Conservation (phyloP, 2,797 vertebrate genomes). For the Phalanger gymnotis region DNA sequence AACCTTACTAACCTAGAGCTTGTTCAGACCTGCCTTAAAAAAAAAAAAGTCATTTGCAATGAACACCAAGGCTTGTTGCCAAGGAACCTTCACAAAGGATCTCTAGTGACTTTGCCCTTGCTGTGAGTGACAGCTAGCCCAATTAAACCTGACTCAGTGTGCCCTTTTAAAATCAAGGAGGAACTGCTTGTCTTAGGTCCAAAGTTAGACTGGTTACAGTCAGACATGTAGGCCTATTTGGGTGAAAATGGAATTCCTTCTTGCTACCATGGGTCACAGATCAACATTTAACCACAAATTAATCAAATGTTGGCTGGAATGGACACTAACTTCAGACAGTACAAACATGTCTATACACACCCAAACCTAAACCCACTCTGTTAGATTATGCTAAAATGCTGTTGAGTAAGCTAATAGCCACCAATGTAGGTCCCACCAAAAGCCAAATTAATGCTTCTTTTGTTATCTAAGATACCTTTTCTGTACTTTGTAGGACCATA, state of each 20-base stretch:
- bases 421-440: neutral
- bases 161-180: neutral
- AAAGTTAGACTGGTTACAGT: neutral
- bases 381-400: neutral
- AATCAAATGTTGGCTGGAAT: neutral
- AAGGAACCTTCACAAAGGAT: neutral
- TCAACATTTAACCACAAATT: neutral
- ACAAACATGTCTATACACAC: neutral
- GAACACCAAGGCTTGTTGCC: neutral
- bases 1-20: neutral
- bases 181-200: neutral
- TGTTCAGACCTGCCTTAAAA: neutral
- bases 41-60: neutral
- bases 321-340: neutral
- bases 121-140: neutral
- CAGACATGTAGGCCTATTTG: neutral
- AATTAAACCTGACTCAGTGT: neutral
- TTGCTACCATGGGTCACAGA: neutral
- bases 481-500: neutral
- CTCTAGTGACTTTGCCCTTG: neutral
- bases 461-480: neutral
- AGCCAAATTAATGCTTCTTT: neutral
- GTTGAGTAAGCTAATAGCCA: neutral
- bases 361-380: neutral
- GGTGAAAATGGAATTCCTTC: neutral